Base-by-base conservation (phyloP, 2,888 invertebrate species). In the Aphidoletes aphidimyza region DNA sequence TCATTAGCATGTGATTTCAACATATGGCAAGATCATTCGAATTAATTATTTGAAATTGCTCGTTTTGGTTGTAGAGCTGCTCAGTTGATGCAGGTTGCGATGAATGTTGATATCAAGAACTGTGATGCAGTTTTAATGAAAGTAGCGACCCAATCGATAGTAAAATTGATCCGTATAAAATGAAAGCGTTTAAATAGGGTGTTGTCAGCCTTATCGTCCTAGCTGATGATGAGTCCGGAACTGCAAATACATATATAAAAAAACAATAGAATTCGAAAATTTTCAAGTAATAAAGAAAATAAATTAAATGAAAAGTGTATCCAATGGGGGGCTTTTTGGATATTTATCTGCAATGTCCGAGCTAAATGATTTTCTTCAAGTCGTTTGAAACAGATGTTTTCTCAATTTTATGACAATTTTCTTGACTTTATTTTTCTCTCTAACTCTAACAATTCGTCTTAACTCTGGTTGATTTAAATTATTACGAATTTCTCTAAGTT, bases 141-240 rank as follows among this genome's bases (percentile, higher is more conserved):
- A 81, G 37, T 37, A 81, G n/a, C 1, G 81, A 81, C 1, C 37
- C 81, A 37, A 81, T 81, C 37, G 81, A 36, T 22, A 81, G 37
- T n/a, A 81, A 81, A 37, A 81, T 81, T n/a, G 81, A 81, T 5
- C 81, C 36, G 81, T 81, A 81, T n/a, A 81, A 37, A 37, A 81
- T 81, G 11, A 81, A 37, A 6, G 37, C 3, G 37, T 81, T 81
- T 37, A 81, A 81, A 81, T 81, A 81, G 9, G 81, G 37, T 37
- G 81, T 81, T 11, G 81, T 81, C 22, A 37, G 36, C 81, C 19
- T 81, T 2, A 81, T 81, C 0, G 81, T 81, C 19, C 37, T 37
- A n/a, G 81, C 81, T 37, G 81, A 81, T 37, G 81, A 81, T n/a
- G 81, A 81, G 22, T 81, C 81, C 9, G 81, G 37, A 37, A 39